Conservation (phyloP, 2,888 invertebrate species). For the Capitulum mitella region DNA sequence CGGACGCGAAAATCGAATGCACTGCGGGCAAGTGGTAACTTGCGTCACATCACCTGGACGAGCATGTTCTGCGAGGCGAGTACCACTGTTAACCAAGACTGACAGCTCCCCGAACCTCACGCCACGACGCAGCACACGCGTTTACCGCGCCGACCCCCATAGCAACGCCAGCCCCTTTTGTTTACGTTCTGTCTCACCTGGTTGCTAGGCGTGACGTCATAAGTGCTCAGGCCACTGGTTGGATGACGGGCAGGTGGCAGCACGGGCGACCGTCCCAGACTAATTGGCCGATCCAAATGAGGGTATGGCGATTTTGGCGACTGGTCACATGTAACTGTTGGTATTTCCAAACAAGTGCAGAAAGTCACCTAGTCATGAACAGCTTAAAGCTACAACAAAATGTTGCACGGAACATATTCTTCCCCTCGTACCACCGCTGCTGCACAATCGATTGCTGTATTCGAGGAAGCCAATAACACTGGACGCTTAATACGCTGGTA, state of each 20-base stretch:
- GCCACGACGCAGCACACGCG: background rate
- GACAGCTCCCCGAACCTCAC: background rate
- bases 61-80: too few species aligned
- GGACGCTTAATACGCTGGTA: background rate
- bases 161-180: background rate
- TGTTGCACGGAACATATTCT: background rate
- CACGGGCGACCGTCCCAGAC: background rate
- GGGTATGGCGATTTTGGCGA: background rate
- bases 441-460: background rate
- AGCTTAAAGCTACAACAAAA: background rate
- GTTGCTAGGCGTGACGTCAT: conserved; percentile 22
- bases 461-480: background rate
- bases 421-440: background rate
- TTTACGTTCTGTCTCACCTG: conserved; percentile 8
- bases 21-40: too few species aligned
- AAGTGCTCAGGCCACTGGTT: background rate
- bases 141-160: background rate
- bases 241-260: background rate
- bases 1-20: too few species aligned
- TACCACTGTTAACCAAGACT: background rate
- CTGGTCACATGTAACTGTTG: background rate
- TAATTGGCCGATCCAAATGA: background rate
- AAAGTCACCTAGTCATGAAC: background rate
- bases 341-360: background rate
- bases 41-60: too few species aligned